Percentiles rank a stretch among this genome's conserved stretches.
Conservation (phyloP, 2,113 vertebrate genomes). For the Halichoeres trimaculatus region DNA sequence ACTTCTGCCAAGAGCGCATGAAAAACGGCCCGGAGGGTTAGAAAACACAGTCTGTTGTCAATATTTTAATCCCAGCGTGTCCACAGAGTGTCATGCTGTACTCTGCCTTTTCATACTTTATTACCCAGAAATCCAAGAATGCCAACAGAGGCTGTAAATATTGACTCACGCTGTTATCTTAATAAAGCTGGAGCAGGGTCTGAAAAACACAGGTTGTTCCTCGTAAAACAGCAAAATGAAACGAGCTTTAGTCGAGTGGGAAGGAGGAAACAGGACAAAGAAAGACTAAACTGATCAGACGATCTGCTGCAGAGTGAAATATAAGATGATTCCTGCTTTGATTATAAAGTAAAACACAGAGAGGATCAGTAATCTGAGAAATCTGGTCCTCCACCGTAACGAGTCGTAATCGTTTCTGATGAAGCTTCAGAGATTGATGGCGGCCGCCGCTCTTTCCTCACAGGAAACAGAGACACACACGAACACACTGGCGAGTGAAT, state of each 20-base stretch:
- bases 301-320: not conserved
- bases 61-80: slow-evolving; percentile 74
- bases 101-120: slow-evolving; percentile 54
- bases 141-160: slow-evolving; percentile 55
- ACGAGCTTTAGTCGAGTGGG: no score
- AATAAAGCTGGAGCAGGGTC: not conserved
- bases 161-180: slow-evolving; percentile 14
- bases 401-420: slow-evolving; percentile 30
- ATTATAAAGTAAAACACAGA: no score
- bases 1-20: slow-evolving; percentile 72
- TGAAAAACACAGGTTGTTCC: not conserved
- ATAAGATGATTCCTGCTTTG: not conserved
- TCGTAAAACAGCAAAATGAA: no score
- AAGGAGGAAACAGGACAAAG: no score
- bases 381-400: slow-evolving; percentile 10
- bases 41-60: slow-evolving; percentile 70
- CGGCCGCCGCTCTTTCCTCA: not conserved
- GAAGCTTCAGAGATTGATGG: slow-evolving; percentile 10
- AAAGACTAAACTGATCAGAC: no score
- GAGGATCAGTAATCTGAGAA: not conserved
- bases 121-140: slow-evolving; percentile 50
- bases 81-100: slow-evolving; percentile 63
- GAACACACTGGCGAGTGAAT: slow-evolving; percentile 70
- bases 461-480: slow-evolving; percentile 10
- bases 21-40: slow-evolving; percentile 71